Percentiles rank a stretch among this genome's conserved stretches.
These are phyloP conservation scores for Motacilla tschutschensis DNA, from an alignment of 2,113 vertebrate species.

Conservation along the genomic window DNA sequence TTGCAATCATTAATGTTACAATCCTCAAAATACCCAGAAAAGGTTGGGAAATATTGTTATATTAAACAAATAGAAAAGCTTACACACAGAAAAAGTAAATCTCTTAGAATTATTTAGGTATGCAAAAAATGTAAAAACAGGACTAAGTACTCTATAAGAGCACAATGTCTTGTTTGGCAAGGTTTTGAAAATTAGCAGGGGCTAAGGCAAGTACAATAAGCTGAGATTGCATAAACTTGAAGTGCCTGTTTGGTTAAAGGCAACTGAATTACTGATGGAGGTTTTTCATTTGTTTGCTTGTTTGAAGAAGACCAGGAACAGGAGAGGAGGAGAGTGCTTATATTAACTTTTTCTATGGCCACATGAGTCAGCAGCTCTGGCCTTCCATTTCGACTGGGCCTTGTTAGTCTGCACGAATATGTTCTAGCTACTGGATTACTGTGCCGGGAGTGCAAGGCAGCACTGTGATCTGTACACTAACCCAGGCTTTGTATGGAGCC, in stretches of 20 bases:
- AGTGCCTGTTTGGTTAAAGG: not conserved
- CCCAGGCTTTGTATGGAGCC: not conserved
- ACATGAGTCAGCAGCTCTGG: not conserved
- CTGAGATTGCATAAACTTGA: not conserved
- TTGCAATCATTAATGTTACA: not conserved
- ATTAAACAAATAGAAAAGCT: not conserved
- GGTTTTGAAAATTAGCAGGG: not conserved
- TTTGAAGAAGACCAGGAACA: not conserved
- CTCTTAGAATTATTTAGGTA: not conserved
- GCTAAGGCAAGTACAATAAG: not conserved
- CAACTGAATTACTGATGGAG: not conserved
- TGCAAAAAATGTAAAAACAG: not conserved
- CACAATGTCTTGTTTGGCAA: not conserved
- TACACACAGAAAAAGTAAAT: not conserved
- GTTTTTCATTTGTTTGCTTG: not conserved
- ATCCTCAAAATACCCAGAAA: not conserved
- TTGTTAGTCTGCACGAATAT: not conserved
- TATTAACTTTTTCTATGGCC: not conserved
- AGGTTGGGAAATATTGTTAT: not conserved
- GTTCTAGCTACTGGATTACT: not conserved
- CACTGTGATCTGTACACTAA: not conserved
- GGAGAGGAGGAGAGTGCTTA: not conserved
- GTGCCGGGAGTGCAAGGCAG: not conserved
- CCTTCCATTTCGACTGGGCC: not conserved
- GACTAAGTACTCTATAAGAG: not conserved